A percentile compares a stretch with the other conserved stretches of the same genome.
phyloP scores from a whole-genome alignment of 2,888 invertebrate genomes.

The Lithodes maja region DNA sequence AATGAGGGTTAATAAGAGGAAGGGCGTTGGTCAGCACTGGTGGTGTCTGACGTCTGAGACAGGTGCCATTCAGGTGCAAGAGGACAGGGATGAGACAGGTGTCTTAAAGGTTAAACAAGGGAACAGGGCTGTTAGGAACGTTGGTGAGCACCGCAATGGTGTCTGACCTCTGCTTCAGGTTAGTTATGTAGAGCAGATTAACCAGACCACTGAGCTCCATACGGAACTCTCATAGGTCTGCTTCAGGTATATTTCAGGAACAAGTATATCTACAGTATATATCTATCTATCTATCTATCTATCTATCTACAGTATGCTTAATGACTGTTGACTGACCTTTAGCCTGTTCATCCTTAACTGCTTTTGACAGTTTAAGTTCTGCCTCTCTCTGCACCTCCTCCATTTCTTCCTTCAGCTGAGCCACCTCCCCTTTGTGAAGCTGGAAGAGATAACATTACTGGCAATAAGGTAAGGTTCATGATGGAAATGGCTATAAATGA shows the following conservation, averaged over 20 bases:
- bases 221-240: neutral
- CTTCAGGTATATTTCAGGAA: neutral
- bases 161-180: too few relatives aligned
- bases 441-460: neutral
- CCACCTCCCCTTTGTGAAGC: neutral
- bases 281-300: constrained; percentile 19
- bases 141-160: too few relatives aligned
- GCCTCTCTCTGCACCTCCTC: neutral
- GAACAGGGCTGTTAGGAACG: too few relatives aligned
- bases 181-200: neutral
- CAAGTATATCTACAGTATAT: neutral
- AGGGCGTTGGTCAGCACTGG: too few relatives aligned
- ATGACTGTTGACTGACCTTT: neutral
- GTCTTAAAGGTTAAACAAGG: too few relatives aligned
- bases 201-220: neutral
- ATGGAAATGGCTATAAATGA: too few relatives aligned
- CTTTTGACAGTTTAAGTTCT: neutral
- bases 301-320: neutral
- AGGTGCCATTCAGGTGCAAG: too few relatives aligned
- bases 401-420: neutral
- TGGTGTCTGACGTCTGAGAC: too few relatives aligned
- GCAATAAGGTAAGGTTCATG: neutral
- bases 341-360: neutral
- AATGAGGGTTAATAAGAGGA: too few relatives aligned
- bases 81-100: too few relatives aligned